phyloP scores from a whole-genome alignment of 2,888 invertebrate species.

The Campoplex nolae region DNA sequence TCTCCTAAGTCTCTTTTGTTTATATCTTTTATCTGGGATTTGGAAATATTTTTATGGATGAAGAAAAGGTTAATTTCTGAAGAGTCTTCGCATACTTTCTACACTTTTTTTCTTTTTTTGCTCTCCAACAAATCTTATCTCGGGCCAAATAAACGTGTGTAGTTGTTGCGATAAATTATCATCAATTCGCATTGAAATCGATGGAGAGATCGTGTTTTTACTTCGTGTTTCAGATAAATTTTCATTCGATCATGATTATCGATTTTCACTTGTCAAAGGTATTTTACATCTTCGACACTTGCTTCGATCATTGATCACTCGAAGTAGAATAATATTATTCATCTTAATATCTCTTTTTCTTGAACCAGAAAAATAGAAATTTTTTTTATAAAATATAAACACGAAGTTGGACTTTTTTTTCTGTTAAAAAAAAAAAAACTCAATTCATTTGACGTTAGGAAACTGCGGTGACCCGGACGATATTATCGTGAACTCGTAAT shows the following conservation, averaged over 20 bases:
- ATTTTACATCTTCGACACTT: neutral
- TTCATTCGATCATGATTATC: neutral
- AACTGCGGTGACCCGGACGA: neutral
- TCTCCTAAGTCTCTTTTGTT: neutral
- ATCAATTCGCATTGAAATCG: constrained; percentile 13
- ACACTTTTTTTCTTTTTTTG: neutral
- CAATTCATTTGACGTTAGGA: neutral
- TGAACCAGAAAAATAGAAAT: neutral
- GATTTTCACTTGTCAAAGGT: neutral
- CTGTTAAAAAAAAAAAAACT: neutral
- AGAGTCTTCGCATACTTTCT: neutral
- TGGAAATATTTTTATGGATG: neutral
- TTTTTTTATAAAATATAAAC: neutral
- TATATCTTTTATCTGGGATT: neutral
- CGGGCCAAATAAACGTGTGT: neutral
- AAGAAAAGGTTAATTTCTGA: neutral
- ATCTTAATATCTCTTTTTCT: neutral
- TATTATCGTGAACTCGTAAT: neutral
- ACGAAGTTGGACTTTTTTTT: neutral
- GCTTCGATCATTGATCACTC: neutral
- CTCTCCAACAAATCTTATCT: neutral
- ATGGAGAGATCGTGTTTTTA: neutral
- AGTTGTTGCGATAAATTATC: neutral
- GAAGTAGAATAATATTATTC: neutral
- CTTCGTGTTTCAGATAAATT: constrained; percentile 4